Evolutionary conservation across 2,113 vertebrate genomes (phyloP), one percentile per base, ranked within the genome.

Genomic region (Trematocara stigmaticum): DNA sequence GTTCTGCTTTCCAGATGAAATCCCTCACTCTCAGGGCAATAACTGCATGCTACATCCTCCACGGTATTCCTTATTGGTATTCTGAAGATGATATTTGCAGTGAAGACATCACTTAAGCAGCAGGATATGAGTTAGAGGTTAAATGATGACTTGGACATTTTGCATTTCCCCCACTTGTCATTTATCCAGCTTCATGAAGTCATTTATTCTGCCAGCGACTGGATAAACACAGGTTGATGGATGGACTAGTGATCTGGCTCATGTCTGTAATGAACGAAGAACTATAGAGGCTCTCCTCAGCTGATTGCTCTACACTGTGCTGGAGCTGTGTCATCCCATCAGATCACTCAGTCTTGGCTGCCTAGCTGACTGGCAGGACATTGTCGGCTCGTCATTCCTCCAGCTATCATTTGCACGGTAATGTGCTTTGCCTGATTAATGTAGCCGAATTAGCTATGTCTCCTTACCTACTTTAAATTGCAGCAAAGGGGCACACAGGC

Each of bases 101-200:
- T 34, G 59, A 79, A 87, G 88, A 92, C 85, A 74, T 88, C 80
- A n/a, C 83, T 93, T 89, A 85, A 91, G 85, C 89, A 69, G 86
- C 90, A 57, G 90, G 86, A 87, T 90, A 83, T 85, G 82, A 90
- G 89, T 71, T 82, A 26, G 81, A 87, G 88, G 92, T 90, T 87
- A 93, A 94, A 91, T 83, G 91, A 87, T 83, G 91, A 92, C 89
- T 83, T 69, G 83, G 87, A 87, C 84, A 64, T 88, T 88, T 83
- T 86, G 83, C 57, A 86, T 92, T 84, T 88, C 85, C 89, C 78
- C 84, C 74, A 47, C 52, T 86, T 89, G 84, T 87, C 85, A 82
- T 91, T 91, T 88, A 85, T 85, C 83, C 79, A 26, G 87, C 87
- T 59, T 81, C 84, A 74, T 84, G 78, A 83, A 92, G 84, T 88